A percentile compares a stretch with the other conserved stretches of the same genome.
These are phyloP conservation scores for Tipula confusa DNA, from an alignment of 2,888 invertebrate species.

Conservation along the genomic window DNA sequence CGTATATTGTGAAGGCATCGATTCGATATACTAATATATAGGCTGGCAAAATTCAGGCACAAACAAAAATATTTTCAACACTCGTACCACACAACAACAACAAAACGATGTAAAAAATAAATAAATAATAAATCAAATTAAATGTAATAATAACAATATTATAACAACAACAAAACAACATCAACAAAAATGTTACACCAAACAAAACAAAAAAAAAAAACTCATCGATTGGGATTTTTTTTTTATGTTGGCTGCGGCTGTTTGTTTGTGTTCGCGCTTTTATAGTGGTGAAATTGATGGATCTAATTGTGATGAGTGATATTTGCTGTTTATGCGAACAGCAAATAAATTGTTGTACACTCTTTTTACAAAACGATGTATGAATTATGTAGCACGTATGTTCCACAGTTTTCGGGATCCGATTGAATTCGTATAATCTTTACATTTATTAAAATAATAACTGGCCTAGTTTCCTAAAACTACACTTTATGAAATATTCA, in stretches of 20 bases:
- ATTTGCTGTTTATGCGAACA: background rate
- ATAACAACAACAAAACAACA: background rate
- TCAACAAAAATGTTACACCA: background rate
- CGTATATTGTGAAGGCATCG: background rate
- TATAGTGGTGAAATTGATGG: background rate
- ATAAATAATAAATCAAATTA: conserved; percentile 7
- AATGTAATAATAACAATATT: background rate
- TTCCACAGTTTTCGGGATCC: background rate
- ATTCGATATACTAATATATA: too few species aligned
- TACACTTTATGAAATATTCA: background rate
- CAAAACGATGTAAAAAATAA: background rate
- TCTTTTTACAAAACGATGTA: background rate
- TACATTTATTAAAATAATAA: background rate
- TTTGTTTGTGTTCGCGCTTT: background rate
- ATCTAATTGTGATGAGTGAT: background rate
- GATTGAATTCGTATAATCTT: too few species aligned
- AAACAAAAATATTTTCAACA: background rate
- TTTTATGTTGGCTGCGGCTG: background rate
- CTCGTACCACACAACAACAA: background rate
- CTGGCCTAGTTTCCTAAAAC: background rate
- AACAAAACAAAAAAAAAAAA: background rate
- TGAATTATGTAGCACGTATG: background rate
- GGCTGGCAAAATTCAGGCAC: too few species aligned
- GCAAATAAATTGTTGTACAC: background rate
- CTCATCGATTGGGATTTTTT: background rate